Base-by-base conservation (phyloP, 2,797 vertebrate genomes). In the Buphagus erythrorhynchus region DNA sequence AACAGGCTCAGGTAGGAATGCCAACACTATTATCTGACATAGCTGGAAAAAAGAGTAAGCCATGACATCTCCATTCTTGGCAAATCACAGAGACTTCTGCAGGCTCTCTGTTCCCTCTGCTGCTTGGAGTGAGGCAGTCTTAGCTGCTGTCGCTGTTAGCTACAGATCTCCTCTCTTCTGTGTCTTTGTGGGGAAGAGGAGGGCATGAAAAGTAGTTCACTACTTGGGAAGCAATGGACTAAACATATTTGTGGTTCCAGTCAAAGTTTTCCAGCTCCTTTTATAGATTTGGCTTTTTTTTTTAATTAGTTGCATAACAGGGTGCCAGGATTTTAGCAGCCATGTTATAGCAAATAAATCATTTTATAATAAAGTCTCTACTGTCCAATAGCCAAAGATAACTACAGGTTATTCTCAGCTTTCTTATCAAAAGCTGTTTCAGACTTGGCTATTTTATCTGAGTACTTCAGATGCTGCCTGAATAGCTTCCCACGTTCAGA, bases 1-100 rank as follows among this genome's bases (percentile, higher is more conserved):
- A 91, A 51, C 29, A 79, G 83, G 80, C 81, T 88, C 90, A 94
- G 85, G 95, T 87, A 90, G 66, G 76, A 97, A 94, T 58, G 71
- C 68, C 73, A 86, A 85, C 35, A 38, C 58, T 94, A 40, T 71
- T 88, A 88, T 67, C 61, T 94, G 91, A 94, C 3, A 8, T 54
- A 81, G 72, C 46, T 86, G 45, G 22, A 58, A 75, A 48, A 81
- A 88, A 54, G 61, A 79, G 48, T 76, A 75, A 79, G 55, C 43
- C 2, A 5, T 59, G 89, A 69, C 79, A 80, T 87, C 88, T 91
- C 84, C 77, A 57, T 87, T 91, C 84, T 36, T 73, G 68, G 89
- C 68, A 73, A 91, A 93, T 78, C 67, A 71, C 33, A 90, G 92
- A 65, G 76, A 71, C 66, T 82, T 72, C 94, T 88, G 59, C 20